Percentiles rank a stretch among this genome's conserved stretches.
Evolutionary conservation across 2,888 invertebrate genomes (phyloP).

Genomic region (Agriopis marginaria): DNA sequence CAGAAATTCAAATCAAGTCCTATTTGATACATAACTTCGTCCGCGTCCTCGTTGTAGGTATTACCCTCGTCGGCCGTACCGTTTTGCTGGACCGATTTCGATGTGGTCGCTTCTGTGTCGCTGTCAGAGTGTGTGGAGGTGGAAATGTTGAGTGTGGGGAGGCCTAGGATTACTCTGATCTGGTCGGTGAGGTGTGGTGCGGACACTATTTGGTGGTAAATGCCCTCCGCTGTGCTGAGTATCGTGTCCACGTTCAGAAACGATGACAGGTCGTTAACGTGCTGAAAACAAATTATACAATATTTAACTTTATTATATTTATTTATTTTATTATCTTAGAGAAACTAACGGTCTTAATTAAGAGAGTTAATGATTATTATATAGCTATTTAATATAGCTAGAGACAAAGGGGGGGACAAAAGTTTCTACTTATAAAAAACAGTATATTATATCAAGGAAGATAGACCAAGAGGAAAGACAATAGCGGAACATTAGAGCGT

Average conservation of each 20-base stretch:
- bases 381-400: too few relatives aligned
- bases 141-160: constrained; percentile 74
- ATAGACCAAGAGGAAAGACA: too few relatives aligned
- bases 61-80: constrained; percentile 51
- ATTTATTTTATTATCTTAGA: too few relatives aligned
- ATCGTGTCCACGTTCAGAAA: constrained; percentile 93
- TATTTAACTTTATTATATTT: too few relatives aligned
- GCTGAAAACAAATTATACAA: constrained; percentile 87
- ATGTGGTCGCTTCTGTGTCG: constrained; percentile 44
- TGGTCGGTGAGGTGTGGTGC: constrained; percentile 90
- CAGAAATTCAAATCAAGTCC: constrained; percentile 85
- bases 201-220: constrained; percentile 94
- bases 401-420: too few relatives aligned
- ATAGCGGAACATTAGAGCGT: too few relatives aligned
- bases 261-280: constrained; percentile 97
- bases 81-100: constrained; percentile 49
- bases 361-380: too few relatives aligned
- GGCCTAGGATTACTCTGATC: constrained; percentile 90
- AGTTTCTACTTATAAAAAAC: too few relatives aligned
- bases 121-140: constrained; percentile 69
- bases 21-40: constrained; percentile 87
- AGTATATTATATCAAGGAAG: too few relatives aligned
- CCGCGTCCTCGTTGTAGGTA: constrained; percentile 70
- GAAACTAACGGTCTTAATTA: too few relatives aligned
- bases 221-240: constrained; percentile 95